A percentile compares a stretch with the other conserved stretches of the same genome.
phyloP scores from a whole-genome alignment of 2,888 invertebrate species.

The Eugnorisma glareosa region DNA sequence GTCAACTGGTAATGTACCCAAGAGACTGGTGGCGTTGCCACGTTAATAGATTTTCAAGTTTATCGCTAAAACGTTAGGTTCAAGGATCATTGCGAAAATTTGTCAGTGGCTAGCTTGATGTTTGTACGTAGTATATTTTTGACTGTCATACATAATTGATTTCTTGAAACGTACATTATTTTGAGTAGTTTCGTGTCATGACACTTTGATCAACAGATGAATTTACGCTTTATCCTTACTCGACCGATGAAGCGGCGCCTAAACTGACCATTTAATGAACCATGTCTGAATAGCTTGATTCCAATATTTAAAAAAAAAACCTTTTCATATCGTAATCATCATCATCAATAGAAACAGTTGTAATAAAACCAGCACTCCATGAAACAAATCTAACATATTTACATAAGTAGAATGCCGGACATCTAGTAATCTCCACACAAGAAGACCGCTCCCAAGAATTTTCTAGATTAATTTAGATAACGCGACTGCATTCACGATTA shows the following conservation, averaged over 20 bases:
- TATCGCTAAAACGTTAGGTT: too few relatives aligned
- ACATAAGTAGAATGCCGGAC: slow-evolving; percentile 39
- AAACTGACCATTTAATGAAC: background rate
- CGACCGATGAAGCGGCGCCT: background rate
- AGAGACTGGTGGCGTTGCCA: too few relatives aligned
- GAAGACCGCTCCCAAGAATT: slow-evolving; percentile 49
- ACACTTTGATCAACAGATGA: background rate
- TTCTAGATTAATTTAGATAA: slow-evolving; percentile 60
- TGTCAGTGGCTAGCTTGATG: too few relatives aligned
- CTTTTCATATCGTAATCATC: background rate
- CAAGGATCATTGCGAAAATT: too few relatives aligned
- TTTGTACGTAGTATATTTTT: background rate
- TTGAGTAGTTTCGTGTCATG: background rate
- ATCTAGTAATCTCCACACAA: slow-evolving; percentile 35
- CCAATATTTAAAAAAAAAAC: background rate
- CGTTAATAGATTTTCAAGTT: too few relatives aligned
- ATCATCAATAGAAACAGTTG: background rate
- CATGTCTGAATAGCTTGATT: background rate
- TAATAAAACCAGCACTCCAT: slow-evolving; percentile 23
- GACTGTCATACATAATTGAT: background rate
- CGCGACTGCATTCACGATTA: slow-evolving; percentile 39
- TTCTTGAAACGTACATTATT: background rate
- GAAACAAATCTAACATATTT: slow-evolving; percentile 24
- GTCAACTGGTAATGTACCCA: too few relatives aligned
- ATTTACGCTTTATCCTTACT: background rate